These are phyloP conservation scores for Drosophila littoralis DNA, from an alignment of 1,140 invertebrate genomes.

Conservation along the genomic window DNA sequence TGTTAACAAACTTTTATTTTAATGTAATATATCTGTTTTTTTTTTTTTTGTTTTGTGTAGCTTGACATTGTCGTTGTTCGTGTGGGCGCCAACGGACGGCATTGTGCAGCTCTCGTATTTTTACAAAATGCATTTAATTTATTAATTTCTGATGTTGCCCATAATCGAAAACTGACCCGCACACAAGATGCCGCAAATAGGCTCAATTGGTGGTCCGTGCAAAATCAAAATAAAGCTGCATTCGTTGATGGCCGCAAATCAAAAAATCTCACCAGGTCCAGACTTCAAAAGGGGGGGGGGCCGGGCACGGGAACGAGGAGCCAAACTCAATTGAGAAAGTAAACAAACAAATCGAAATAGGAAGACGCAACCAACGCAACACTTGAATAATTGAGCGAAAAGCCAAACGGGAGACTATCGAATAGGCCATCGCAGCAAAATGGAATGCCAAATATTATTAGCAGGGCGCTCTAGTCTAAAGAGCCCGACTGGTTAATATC, in stretches of 20 bases:
- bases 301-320: background rate
- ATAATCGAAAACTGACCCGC: conserved; percentile 45
- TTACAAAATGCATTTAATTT: conserved; percentile 14
- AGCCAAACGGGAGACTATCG: conserved; percentile 9
- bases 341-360: conserved; percentile 13
- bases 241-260: conserved; percentile 8
- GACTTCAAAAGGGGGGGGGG: conserved; percentile 23
- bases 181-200: conserved; percentile 49
- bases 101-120: conserved; percentile 22
- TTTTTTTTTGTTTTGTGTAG: conserved; percentile 36
- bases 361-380: conserved; percentile 1
- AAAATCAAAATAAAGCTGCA: background rate
- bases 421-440: conserved; percentile 1
- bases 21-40: background rate
- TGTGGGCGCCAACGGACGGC: conserved; percentile 40
- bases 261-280: conserved; percentile 34
- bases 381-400: conserved; percentile 7
- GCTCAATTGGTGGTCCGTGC: background rate
- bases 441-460: no score
- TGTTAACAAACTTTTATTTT: conserved; percentile 55
- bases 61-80: conserved; percentile 34
- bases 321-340: conserved; percentile 29
- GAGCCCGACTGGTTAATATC: no score
- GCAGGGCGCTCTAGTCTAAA: no score
- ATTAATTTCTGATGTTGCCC: background rate